Evolutionary conservation across 2,888 invertebrate genomes (phyloP), one percentile per base, ranked within the genome.

Genomic region (Dolomedes plantarius): DNA sequence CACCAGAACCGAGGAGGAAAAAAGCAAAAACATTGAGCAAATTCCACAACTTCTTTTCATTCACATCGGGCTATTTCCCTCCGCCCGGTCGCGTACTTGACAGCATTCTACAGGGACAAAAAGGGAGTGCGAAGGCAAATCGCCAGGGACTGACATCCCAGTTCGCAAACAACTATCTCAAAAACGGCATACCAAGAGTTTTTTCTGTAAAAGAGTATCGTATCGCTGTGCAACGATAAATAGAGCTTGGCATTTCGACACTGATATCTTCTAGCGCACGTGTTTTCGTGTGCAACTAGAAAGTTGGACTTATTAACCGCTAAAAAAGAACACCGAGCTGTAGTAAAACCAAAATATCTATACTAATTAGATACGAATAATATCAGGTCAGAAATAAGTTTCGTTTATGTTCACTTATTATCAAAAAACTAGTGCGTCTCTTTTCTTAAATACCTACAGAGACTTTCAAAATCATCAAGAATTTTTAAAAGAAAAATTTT

Each of bases 121-220:
- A 73, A 81, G 74, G 5, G 50, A 68, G 81, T 73, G 74, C 65
- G 81, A 74, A 81, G 29, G 68, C 39, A 73, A 81, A 65, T 28
- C 81, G 46, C 74, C 3, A 27, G 81, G 81, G 81, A 81, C 68
- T 29, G 31, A 50, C 81, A 39, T 50, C 72, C 46, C 46, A 72
- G 64, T 73, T 74, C 81, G 41, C 81, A 81, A 81, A 81, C 81
- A 81, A 74, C 81, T 74, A 32, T 81, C 74, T 74, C 77, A 78
- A 62, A 78, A 78, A 78, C 78, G 36, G 39, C 36, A 65, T 67
- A 68, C 46, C 31, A 50, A 27, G 46, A 72, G 39, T 72, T 23
- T 78, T 72, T 72, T 62, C 39, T 62, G n/a, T 29, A 80, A 39
- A 56, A 72, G 46, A 28, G 64, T 80, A 67, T 41, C 56, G 71